Evolutionary conservation across 2,888 invertebrate species (phyloP), one percentile per base, ranked within the genome.

Genomic region (Brachyopa scutellaris): DNA sequence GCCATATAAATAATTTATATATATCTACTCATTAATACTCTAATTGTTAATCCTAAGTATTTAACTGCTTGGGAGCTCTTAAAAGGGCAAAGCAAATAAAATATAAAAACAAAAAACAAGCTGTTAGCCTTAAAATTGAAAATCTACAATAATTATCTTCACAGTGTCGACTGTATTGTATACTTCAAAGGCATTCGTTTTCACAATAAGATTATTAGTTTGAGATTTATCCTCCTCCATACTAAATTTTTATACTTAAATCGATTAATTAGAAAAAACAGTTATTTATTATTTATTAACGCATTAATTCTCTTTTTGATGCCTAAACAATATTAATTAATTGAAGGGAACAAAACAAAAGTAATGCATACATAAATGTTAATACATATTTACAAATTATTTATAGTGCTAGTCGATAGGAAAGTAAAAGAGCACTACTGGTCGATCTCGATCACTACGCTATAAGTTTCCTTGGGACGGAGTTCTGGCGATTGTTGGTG

Each of bases 361-460:
- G 45, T 64, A 29, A 42, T 26, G 11, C 15, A n/a, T n/a, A n/a
- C n/a, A n/a, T n/a, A n/a, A n/a, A n/a, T n/a, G n/a, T n/a, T 45
- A 38, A 23, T 57, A 57, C 26, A 26, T 26, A 26, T 26, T 57
- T 70, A 38, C 42, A 70, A 62, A 51, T 19, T 74, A 62, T 33
- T 11, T 64, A 62, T 21, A 23, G 42, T 45, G 19, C 45, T 83
- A 83, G 49, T 83, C 83, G 33, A 21, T 83, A 61, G 77, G 72
- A 62, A 83, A 83, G 29, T 83, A 83, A 42, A 83, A 83, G n/a
- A 83, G 62, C 21, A 83, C 83, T 70, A 83, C 26, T 0, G 76
- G 82, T 29, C 55, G 19, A 8, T 82, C 70, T 29, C 55, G 19
- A 8, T 82, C 70, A 36, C 45, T 57, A 15, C 76, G 76, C 66